Conservation (phyloP, 2,797 vertebrate species). For the Lagodon rhomboides region DNA sequence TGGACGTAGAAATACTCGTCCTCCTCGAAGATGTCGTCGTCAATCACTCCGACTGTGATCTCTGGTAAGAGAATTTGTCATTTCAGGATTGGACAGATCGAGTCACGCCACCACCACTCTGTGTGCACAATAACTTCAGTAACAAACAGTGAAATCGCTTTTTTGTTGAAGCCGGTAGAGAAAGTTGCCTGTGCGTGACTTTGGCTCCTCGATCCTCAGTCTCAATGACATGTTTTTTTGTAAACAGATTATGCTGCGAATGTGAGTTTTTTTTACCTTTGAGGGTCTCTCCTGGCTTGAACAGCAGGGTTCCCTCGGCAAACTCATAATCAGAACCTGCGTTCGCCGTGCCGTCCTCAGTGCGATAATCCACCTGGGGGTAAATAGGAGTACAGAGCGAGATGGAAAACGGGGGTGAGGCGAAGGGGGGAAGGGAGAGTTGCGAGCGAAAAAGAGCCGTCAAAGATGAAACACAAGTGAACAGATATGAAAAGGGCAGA, state of each 20-base stretch:
- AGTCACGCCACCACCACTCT: neutral
- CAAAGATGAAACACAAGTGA: conserved; percentile 46
- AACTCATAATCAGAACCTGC: conserved; percentile 92
- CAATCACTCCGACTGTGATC: conserved; percentile 89
- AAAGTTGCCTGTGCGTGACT: conserved; percentile 18
- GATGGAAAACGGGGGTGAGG: conserved; percentile 9
- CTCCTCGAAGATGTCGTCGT: conserved; percentile 92
- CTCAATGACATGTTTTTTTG: conserved; percentile 32
- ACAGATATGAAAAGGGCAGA: conserved; percentile 50
- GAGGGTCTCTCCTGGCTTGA: conserved; percentile 87
- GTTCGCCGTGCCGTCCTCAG: conserved; percentile 90
- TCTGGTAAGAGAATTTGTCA: conserved; percentile 64
- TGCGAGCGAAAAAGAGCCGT: conserved; percentile 23
- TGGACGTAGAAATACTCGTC: conserved; percentile 91
- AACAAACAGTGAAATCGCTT: neutral
- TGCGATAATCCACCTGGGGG: conserved; percentile 88
- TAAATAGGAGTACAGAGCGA: conserved; percentile 13
- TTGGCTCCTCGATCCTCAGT: conserved; percentile 33
- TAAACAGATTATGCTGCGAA: conserved; percentile 32
- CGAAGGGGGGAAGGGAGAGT: neutral
- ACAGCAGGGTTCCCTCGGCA: conserved; percentile 88
- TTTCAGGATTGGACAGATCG: neutral
- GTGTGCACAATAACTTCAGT: neutral
- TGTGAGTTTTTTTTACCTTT: conserved; percentile 78
- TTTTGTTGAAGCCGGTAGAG: conserved; percentile 8